Conservation (phyloP, 1,140 invertebrate genomes). For the Heliconius hewitsoni region DNA sequence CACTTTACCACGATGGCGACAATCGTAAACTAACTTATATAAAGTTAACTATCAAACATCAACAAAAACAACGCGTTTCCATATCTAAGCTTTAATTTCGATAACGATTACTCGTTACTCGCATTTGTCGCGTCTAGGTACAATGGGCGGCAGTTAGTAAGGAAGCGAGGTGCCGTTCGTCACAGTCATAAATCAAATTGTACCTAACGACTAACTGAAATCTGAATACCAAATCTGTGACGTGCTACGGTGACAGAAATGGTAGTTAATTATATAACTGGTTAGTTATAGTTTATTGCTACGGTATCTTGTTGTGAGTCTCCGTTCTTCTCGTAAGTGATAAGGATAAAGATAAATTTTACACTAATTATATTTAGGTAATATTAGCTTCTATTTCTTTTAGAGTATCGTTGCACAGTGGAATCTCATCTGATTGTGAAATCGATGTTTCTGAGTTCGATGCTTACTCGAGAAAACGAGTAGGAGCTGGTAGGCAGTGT, state of each 20-base stretch:
- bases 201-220: constrained; percentile 51
- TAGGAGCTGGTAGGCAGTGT: no score
- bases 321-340: not conserved
- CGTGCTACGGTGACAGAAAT: not conserved
- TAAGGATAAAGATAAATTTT: no score
- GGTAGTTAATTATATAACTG: constrained; percentile 9
- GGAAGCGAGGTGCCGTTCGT: constrained; percentile 41
- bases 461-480: no score
- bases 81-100: not conserved
- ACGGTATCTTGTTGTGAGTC: not conserved
- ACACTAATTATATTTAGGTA: no score
- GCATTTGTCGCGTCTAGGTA: not conserved
- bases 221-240: constrained; percentile 56
- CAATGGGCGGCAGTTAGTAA: constrained; percentile 15
- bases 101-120: no score
- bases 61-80: not conserved
- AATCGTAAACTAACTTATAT: no score
- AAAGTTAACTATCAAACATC: not conserved
- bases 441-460: no score
- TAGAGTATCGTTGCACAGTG: no score
- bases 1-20: no score
- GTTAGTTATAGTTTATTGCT: not conserved
- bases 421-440: no score
- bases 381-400: no score
- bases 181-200: constrained; percentile 57